These are phyloP conservation scores for Rhadinocentrus ornatus DNA, from an alignment of 2,797 vertebrate genomes.

Conservation along the genomic window DNA sequence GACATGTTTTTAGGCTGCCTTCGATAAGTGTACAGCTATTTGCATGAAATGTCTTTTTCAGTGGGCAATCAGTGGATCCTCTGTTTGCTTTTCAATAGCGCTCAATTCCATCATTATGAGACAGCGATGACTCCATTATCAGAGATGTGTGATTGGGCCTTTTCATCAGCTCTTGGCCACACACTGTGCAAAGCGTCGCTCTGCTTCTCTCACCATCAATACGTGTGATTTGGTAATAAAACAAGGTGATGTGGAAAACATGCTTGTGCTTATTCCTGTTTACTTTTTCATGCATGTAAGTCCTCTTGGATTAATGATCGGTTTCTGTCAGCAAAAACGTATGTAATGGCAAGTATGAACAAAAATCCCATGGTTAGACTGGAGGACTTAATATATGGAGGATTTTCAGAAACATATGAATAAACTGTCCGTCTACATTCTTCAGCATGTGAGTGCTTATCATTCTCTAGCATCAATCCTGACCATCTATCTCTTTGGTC, in stretches of 20 bases:
- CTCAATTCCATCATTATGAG: slow-evolving; percentile 75
- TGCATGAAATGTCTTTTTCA: slow-evolving; percentile 48
- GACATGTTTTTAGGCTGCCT: slow-evolving; percentile 27
- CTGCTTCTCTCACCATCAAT: slow-evolving; percentile 73
- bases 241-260: slow-evolving; percentile 67
- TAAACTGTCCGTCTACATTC: slow-evolving; percentile 24
- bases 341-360: not conserved
- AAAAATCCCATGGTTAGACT: slow-evolving; percentile 25
- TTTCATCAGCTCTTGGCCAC: slow-evolving; percentile 76
- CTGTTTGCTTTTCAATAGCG: slow-evolving; percentile 77
- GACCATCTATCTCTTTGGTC: slow-evolving; percentile 42
- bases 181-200: slow-evolving; percentile 69
- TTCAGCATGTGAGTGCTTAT: slow-evolving; percentile 39
- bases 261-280: slow-evolving; percentile 25
- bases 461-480: slow-evolving; percentile 27
- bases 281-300: not conserved
- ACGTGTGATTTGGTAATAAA: slow-evolving; percentile 80
- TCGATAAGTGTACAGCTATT: slow-evolving; percentile 46
- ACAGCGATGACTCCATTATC: slow-evolving; percentile 72
- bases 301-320: slow-evolving; percentile 25
- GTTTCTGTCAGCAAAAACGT: slow-evolving; percentile 9
- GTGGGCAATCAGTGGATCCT: slow-evolving; percentile 74
- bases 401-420: slow-evolving; percentile 4
- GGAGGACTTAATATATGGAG: slow-evolving; percentile 8
- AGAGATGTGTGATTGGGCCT: slow-evolving; percentile 77